Evolutionary conservation across 2,797 vertebrate genomes (phyloP).

Genomic region (Molothrus ater): DNA sequence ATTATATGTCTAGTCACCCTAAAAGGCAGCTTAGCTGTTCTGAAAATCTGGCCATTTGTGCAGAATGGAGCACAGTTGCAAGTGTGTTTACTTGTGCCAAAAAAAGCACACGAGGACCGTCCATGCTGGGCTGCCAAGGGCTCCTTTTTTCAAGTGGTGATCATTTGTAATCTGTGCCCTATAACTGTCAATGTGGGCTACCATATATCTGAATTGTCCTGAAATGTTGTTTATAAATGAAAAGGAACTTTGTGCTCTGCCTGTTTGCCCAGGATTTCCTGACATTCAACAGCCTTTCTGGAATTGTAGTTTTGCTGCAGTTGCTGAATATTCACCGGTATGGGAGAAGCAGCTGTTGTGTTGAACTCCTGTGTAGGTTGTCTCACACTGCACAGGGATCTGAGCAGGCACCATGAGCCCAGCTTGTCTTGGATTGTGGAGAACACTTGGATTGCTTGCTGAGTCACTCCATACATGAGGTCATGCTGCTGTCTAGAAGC

Average conservation of each 20-base stretch:
- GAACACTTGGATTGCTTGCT: background rate
- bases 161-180: background rate
- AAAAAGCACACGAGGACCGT: background rate
- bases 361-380: background rate
- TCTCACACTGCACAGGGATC: accelerated
- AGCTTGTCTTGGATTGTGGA: background rate
- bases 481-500: background rate
- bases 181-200: background rate
- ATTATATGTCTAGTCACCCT: background rate
- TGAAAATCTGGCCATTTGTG: background rate
- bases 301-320: background rate
- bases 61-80: background rate
- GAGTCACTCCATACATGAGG: background rate
- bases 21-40: background rate
- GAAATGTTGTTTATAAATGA: conserved; percentile 5
- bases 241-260: conserved; percentile 18
- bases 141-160: background rate
- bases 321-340: background rate
- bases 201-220: background rate
- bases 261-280: conserved; percentile 62
- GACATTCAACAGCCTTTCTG: conserved; percentile 6
- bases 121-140: background rate
- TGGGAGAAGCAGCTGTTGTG: background rate
- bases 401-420: background rate
- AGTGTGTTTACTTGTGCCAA: background rate